Evolutionary conservation across 2,113 vertebrate genomes (phyloP).

Genomic region (Phrynosoma blainvillii): DNA sequence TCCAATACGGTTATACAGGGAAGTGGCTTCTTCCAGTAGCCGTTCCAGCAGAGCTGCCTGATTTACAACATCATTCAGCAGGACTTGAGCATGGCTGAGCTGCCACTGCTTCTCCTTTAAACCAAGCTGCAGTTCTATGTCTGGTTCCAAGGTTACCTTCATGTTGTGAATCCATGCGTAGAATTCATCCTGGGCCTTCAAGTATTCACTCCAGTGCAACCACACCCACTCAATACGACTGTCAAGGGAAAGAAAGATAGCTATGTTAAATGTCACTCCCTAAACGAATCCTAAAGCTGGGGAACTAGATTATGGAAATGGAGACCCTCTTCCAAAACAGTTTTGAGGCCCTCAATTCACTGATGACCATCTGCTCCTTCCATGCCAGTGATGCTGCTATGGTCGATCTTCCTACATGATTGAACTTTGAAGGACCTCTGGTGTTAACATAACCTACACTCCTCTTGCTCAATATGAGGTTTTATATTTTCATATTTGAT

Average conservation of each 20-base stretch:
- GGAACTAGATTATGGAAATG: not conserved
- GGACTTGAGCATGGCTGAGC: conserved; percentile 84
- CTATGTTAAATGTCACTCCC: not conserved
- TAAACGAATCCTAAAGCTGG: not conserved
- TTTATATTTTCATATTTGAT: too few relatives aligned
- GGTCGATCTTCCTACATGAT: too few relatives aligned
- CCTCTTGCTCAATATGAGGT: too few relatives aligned
- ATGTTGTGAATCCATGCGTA: conserved; percentile 85
- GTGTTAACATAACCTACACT: too few relatives aligned
- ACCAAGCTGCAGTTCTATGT: conserved; percentile 86
- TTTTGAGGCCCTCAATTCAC: too few relatives aligned
- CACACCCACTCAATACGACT: conserved; percentile 98
- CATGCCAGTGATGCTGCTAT: not conserved
- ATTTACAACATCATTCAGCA: conserved; percentile 79
- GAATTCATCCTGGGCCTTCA: conserved; percentile 90
- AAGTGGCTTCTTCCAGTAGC: conserved; percentile 88
- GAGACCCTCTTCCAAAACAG: not conserved
- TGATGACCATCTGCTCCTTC: not conserved
- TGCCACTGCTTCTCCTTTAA: conserved; percentile 94
- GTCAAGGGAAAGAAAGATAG: conserved; percentile 26
- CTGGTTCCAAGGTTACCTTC: conserved; percentile 78
- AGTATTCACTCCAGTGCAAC: conserved; percentile 95
- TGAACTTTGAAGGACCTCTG: too few relatives aligned
- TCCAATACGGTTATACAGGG: conserved; percentile 84
- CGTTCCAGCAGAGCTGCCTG: conserved; percentile 84